These are phyloP conservation scores for Euspilapteryx auroguttella DNA, from an alignment of 2,888 invertebrate genomes.

Conservation along the genomic window DNA sequence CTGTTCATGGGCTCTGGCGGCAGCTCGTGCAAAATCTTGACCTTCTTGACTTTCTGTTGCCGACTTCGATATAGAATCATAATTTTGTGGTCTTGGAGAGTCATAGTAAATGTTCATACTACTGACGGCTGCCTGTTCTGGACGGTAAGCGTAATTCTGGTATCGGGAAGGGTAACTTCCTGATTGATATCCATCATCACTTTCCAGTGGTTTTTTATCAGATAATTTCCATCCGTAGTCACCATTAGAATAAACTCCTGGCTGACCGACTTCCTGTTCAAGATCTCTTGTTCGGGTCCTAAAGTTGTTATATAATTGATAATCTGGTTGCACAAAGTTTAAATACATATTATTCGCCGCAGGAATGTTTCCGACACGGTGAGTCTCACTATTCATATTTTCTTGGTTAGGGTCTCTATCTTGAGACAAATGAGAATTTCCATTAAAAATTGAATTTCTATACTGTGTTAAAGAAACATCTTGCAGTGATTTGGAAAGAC, in stretches of 20 bases:
- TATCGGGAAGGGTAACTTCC: conserved; percentile 22
- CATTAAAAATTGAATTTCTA: conserved; percentile 22
- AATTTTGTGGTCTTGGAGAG: conserved; percentile 25
- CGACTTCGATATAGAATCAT: conserved; percentile 31
- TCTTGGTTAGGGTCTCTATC: conserved; percentile 16
- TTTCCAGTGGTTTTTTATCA: conserved; percentile 28
- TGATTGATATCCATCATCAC: conserved; percentile 20
- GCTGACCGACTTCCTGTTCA: conserved; percentile 28
- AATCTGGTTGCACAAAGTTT: conserved; percentile 39
- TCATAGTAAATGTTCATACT: conserved; percentile 46
- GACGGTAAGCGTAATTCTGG: conserved; percentile 18
- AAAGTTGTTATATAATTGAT: conserved; percentile 20
- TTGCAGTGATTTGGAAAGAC: conserved; percentile 30
- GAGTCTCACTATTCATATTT: conserved; percentile 26
- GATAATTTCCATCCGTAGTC: conserved; percentile 51
- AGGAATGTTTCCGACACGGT: conserved; percentile 29
- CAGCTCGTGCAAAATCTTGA: conserved; percentile 46
- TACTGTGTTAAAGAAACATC: conserved; percentile 25
- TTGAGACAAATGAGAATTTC: conserved; percentile 15
- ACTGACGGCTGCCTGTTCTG: conserved; percentile 28
- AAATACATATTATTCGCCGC: conserved; percentile 40
- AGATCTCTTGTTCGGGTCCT: conserved; percentile 25
- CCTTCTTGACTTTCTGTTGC: conserved; percentile 27
- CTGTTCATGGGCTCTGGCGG: conserved; percentile 42
- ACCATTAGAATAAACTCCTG: conserved; percentile 37